Evolutionary conservation across 2,888 invertebrate species (phyloP).

Genomic region (Melolontha melolontha): DNA sequence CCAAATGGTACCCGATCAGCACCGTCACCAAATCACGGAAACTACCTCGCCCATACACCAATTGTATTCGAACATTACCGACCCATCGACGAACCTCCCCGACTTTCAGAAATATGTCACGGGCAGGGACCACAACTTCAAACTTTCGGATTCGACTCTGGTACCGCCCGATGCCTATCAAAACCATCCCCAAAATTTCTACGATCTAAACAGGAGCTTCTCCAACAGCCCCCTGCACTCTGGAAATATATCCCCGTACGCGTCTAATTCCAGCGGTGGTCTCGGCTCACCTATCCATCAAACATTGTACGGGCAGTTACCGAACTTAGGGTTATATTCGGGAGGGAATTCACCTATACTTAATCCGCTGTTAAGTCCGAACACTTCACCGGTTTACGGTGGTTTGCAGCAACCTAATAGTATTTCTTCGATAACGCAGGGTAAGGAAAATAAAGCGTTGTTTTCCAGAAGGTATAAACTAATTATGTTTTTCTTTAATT

Average conservation of each 20-base stretch:
- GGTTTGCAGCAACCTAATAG: slow-evolving; percentile 58
- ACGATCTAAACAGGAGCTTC: slow-evolving; percentile 51
- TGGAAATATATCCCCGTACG: slow-evolving; percentile 57
- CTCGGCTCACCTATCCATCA: slow-evolving; percentile 58
- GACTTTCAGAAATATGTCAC: slow-evolving; percentile 66
- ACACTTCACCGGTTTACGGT: slow-evolving; percentile 59
- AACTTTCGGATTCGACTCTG: slow-evolving; percentile 53
- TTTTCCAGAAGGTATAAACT: too few species aligned
- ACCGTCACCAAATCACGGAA: slow-evolving; percentile 59
- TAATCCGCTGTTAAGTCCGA: slow-evolving; percentile 58
- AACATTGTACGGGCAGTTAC: slow-evolving; percentile 56
- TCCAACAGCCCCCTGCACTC: slow-evolving; percentile 55
- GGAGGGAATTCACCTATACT: slow-evolving; percentile 58
- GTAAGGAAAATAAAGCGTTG: slow-evolving; percentile 54
- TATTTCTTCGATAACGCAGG: slow-evolving; percentile 71
- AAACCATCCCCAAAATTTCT: slow-evolving; percentile 39
- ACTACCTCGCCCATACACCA: slow-evolving; percentile 75
- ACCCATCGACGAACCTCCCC: slow-evolving; percentile 56
- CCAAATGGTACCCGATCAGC: slow-evolving; percentile 62
- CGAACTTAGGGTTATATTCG: slow-evolving; percentile 57
- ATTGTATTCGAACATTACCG: slow-evolving; percentile 46
- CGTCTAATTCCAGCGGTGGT: slow-evolving; percentile 58
- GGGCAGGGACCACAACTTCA: slow-evolving; percentile 43
- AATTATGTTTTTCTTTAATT: slow-evolving; percentile 50
- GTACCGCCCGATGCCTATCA: slow-evolving; percentile 45